Conservation (phyloP, 2,113 vertebrate species). For the Malurus melanocephalus region DNA sequence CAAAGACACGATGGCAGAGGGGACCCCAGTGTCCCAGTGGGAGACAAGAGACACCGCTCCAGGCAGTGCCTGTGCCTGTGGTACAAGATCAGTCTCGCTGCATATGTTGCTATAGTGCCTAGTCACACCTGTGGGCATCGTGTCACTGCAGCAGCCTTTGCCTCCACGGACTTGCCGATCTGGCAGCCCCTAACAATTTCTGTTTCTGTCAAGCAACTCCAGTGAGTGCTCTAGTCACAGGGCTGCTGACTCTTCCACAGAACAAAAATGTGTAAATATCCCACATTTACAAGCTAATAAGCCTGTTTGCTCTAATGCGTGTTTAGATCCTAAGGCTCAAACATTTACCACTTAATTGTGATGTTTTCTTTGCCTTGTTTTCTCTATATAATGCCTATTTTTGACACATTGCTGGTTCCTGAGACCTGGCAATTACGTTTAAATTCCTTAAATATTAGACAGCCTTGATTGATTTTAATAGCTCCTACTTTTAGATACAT, state of each 20-base stretch:
- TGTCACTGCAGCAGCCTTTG: neutral
- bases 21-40: rapidly evolving
- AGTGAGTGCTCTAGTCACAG: neutral
- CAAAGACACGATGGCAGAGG: rapidly evolving
- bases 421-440: neutral
- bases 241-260: neutral
- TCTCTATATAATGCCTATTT: neutral
- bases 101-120: too few relatives aligned
- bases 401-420: neutral
- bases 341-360: neutral
- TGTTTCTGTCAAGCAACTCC: neutral
- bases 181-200: neutral
- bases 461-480: neutral
- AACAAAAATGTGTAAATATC: neutral
- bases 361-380: neutral
- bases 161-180: rapidly evolving
- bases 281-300: neutral
- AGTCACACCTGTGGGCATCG: rapidly evolving
- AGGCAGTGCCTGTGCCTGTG: rapidly evolving
- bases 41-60: rapidly evolving
- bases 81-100: rapidly evolving
- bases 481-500: neutral
- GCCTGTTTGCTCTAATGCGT: neutral
- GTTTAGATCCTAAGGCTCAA: neutral
- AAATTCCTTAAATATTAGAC: neutral